Evolutionary conservation across 23 tunicate genomes (phyloP).

Genomic region (Styela clava): DNA sequence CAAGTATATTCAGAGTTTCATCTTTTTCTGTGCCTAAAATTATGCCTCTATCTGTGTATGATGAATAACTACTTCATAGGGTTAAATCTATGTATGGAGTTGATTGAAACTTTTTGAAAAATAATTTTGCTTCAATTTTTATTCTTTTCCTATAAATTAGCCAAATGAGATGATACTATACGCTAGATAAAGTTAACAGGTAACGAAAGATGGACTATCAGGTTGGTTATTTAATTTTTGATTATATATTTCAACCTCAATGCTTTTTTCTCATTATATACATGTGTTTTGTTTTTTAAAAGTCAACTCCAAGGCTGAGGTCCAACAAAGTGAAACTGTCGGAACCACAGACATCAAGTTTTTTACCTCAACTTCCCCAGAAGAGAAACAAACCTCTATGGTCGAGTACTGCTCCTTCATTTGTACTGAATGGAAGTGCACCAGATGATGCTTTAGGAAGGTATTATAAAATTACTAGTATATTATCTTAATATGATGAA

Average conservation of each 20-base stretch:
- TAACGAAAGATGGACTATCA: not conserved
- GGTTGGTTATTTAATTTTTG: not conserved
- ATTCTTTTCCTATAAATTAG: too few relatives aligned
- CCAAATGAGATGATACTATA: not conserved
- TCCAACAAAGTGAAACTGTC: constrained; percentile 49
- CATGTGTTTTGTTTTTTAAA: too few relatives aligned
- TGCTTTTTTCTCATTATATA: too few relatives aligned
- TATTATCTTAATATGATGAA: too few relatives aligned
- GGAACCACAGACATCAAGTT: constrained; percentile 68
- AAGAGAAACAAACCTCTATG: constrained; percentile 89
- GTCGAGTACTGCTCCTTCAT: constrained; percentile 88
- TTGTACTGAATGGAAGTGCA: constrained; percentile 68
- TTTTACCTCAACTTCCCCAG: constrained; percentile 89
- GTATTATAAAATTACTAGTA: constrained; percentile 20
- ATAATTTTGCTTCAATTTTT: too few relatives aligned
- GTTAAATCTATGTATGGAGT: too few relatives aligned
- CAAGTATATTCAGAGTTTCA: too few relatives aligned
- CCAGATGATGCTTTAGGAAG: constrained; percentile 81
- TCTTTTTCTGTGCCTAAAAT: too few relatives aligned
- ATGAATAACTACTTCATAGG: too few relatives aligned
- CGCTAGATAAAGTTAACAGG: not conserved
- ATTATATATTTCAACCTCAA: too few relatives aligned
- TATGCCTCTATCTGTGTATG: too few relatives aligned
- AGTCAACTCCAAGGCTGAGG: constrained; percentile 22
- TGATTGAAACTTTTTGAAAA: too few relatives aligned